Percentiles rank a stretch among this genome's conserved stretches.
Evolutionary conservation across 2,797 vertebrate species (phyloP).

Genomic region (Pteropus rufus): DNA sequence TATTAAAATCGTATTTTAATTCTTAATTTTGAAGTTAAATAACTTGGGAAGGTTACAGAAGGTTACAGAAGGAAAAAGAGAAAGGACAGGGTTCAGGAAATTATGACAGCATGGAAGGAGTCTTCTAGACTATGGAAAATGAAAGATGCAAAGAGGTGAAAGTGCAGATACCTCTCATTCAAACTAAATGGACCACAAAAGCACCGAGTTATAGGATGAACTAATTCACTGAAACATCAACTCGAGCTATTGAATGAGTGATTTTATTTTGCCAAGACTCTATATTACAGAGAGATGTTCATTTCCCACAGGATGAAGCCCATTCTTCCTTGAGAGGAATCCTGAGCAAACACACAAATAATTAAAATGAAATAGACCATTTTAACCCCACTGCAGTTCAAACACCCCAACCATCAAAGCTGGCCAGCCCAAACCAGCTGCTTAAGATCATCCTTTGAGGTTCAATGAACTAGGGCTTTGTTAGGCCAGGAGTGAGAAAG

Average conservation of each 20-base stretch:
- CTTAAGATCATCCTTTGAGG: constrained; percentile 66
- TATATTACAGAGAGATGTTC: neutral
- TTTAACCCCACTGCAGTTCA: constrained; percentile 71
- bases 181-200: neutral
- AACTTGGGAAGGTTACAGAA: neutral
- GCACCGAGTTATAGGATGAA: neutral
- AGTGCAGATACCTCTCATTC: neutral
- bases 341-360: constrained; percentile 65
- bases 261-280: constrained; percentile 33
- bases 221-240: neutral
- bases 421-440: constrained; percentile 70
- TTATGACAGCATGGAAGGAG: neutral
- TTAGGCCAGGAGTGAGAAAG: constrained; percentile 66
- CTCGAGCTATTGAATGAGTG: neutral
- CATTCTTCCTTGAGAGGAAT: constrained; percentile 57
- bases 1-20: neutral
- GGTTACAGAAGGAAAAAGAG: neutral
- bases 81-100: neutral
- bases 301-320: constrained; percentile 70
- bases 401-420: constrained; percentile 72
- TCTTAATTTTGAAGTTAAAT: neutral
- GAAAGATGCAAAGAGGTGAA: neutral
- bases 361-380: constrained; percentile 64
- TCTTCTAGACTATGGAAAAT: neutral
- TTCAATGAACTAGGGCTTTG: constrained; percentile 73